Conservation (phyloP, 1,140 invertebrate genomes). For the Periplaneta americana region DNA sequence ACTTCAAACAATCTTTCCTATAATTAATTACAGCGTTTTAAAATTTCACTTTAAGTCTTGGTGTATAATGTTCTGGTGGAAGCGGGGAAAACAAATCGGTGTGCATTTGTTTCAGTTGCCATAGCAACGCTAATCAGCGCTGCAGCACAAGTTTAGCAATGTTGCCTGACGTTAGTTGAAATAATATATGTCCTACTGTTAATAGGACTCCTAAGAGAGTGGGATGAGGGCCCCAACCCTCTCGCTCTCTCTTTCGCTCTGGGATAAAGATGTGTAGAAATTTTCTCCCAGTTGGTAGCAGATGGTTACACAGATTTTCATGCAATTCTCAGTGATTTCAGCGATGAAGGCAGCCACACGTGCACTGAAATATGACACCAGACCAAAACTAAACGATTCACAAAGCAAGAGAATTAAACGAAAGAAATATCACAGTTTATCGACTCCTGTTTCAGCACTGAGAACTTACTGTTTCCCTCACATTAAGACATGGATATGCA, state of each 20-base stretch:
- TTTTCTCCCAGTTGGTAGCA: neutral
- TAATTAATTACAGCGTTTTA: no score
- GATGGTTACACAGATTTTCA: neutral
- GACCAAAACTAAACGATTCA: no score
- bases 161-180: neutral
- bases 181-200: neutral
- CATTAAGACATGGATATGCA: no score
- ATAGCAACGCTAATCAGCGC: neutral
- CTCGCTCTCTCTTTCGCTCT: no score
- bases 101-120: neutral
- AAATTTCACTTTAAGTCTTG: no score
- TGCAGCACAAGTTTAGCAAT: neutral
- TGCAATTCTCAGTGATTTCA: neutral
- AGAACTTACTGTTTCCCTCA: no score
- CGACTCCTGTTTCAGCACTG: neutral
- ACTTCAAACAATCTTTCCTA: no score
- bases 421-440: neutral
- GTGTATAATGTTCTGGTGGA: no score
- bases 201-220: neutral
- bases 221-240: no score
- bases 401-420: neutral
- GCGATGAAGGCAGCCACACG: neutral
- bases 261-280: neutral
- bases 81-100: neutral
- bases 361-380: neutral